Evolutionary conservation across 2,888 invertebrate genomes (phyloP).

Genomic region (Netelia inedita): DNA sequence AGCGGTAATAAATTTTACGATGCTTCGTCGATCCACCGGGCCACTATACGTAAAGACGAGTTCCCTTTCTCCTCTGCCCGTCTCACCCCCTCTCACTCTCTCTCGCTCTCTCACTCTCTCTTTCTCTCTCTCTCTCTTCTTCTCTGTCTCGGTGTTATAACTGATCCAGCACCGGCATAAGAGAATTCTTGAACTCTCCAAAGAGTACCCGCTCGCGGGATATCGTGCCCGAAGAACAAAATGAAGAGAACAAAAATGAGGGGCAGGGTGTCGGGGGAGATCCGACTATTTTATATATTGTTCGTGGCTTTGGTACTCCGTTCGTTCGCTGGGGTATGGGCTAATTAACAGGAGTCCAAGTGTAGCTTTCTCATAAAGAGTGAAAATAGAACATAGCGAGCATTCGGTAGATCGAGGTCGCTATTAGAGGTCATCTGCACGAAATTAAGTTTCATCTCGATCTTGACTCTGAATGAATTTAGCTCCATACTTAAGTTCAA

Average conservation of each 20-base stretch:
- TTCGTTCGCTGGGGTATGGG: conserved; percentile 24
- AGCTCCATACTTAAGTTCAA: too few species aligned
- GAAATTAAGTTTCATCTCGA: too few species aligned
- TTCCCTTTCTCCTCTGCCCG: background rate
- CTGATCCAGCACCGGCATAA: background rate
- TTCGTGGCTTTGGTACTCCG: background rate
- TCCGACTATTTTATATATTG: background rate
- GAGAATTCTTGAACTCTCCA: background rate
- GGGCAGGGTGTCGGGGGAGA: background rate
- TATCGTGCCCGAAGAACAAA: conserved; percentile 15
- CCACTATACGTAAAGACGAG: conserved; percentile 8
- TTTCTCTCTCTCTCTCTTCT: background rate
- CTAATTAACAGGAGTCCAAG: conserved; percentile 64
- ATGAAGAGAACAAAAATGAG: background rate
- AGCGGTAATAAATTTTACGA: conserved; percentile 66
- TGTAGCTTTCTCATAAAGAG: conserved; percentile 66
- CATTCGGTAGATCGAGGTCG: background rate
- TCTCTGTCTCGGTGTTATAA: background rate
- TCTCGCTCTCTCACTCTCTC: too few species aligned
- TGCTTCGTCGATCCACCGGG: conserved; percentile 41
- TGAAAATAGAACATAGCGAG: conserved; percentile 46
- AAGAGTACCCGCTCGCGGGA: background rate
- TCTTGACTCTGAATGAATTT: too few species aligned
- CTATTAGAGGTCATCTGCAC: too few species aligned
- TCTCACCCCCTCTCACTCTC: background rate